phyloP scores from a whole-genome alignment of 2,797 vertebrate genomes.

The Lithobates pipiens region DNA sequence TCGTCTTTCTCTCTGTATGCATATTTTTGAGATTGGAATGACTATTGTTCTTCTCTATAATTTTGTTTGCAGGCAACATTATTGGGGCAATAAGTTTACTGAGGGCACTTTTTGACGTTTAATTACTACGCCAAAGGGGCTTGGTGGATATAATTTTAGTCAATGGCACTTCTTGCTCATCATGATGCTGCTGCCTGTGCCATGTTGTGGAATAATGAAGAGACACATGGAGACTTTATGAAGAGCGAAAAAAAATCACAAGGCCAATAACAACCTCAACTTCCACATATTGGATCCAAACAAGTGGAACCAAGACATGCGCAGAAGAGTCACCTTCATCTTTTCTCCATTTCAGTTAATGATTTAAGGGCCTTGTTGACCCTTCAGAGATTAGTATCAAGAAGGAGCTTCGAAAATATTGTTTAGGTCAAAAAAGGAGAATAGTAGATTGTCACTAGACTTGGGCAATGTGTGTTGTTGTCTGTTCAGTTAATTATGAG shows the following conservation, averaged over 20 bases:
- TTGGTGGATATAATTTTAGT: slow-evolving; percentile 38
- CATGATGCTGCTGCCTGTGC: slow-evolving; percentile 21
- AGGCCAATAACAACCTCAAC: slow-evolving; percentile 7
- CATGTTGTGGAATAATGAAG: not conserved
- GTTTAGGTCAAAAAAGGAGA: slow-evolving; percentile 2
- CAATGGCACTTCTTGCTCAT: slow-evolving; percentile 32
- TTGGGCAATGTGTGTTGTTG: slow-evolving; percentile 22
- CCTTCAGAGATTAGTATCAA: slow-evolving; percentile 12
- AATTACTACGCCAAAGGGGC: slow-evolving; percentile 50
- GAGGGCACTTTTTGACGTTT: slow-evolving; percentile 58
- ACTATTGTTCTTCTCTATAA: not conserved
- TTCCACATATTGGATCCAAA: slow-evolving; percentile 9
- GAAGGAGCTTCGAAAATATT: slow-evolving; percentile 1
- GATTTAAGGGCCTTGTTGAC: not conserved
- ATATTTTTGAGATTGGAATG: slow-evolving; percentile 13
- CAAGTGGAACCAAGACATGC: slow-evolving; percentile 20
- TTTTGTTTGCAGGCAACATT: slow-evolving; percentile 36
- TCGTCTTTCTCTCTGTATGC: not conserved
- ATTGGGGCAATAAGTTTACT: slow-evolving; percentile 61
- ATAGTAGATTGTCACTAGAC: slow-evolving; percentile 20
- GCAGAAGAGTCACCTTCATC: slow-evolving; percentile 38
- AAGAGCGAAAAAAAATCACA: not conserved
- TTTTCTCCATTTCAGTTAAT: slow-evolving; percentile 13
- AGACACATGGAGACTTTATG: not conserved
- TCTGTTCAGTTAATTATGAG: slow-evolving; percentile 35